phyloP scores from a whole-genome alignment of 2,113 vertebrate species.

The Coreoperca whiteheadi region DNA sequence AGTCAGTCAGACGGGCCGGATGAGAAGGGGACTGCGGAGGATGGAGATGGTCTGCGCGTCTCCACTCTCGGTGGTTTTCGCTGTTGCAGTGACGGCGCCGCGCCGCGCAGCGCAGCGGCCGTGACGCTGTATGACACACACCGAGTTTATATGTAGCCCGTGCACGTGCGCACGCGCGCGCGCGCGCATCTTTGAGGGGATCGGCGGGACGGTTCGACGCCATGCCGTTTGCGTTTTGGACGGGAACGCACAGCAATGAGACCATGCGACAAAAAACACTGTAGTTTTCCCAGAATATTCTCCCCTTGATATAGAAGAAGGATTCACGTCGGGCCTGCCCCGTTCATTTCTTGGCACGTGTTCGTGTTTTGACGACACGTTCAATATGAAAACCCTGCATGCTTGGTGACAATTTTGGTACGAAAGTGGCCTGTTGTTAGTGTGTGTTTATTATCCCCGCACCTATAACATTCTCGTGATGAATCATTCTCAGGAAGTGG shows the following conservation, averaged over 20 bases:
- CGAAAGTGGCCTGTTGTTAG: not conserved
- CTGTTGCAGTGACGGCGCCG: conserved; percentile 46
- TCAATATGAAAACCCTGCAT: not conserved
- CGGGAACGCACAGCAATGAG: not conserved
- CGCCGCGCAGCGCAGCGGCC: conserved; percentile 68
- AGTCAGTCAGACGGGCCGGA: conserved; percentile 44
- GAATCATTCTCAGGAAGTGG: not conserved
- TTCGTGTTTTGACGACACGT: not conserved
- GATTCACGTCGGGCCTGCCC: not conserved
- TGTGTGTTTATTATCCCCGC: not conserved
- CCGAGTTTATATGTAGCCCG: no score
- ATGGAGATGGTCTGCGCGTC: conserved; percentile 56
- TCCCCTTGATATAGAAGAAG: not conserved
- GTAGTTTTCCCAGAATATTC: not conserved
- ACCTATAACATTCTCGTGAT: not conserved
- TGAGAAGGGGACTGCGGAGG: conserved; percentile 77
- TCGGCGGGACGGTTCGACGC: conserved; percentile 13
- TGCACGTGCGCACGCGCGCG: no score
- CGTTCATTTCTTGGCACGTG: not conserved
- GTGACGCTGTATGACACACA: conserved; percentile 7
- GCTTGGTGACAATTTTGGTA: not conserved
- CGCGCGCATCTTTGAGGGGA: conserved; percentile 18
- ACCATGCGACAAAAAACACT: not conserved
- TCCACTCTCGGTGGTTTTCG: conserved; percentile 38
- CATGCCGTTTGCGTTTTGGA: not conserved